phyloP scores from a whole-genome alignment of 2,888 invertebrate genomes.

The Drepanosiphum platanoidis region DNA sequence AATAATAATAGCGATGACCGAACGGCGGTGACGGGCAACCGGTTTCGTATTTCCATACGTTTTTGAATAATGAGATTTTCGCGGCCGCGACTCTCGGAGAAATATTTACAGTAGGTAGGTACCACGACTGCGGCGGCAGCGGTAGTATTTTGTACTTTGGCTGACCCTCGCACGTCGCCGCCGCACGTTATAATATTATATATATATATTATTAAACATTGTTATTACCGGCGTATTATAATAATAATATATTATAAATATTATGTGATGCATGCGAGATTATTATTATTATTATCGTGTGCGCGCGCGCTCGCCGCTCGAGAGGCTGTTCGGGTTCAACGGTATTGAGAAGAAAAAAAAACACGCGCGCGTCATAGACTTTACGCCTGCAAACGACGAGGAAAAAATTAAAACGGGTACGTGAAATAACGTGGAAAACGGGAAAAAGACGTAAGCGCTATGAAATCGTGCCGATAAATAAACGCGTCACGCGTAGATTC shows the following conservation, averaged over 20 bases:
- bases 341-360: not conserved
- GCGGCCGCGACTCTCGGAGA: conserved; percentile 20
- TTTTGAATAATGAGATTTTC: not conserved
- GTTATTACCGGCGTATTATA: not conserved
- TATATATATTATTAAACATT: not conserved
- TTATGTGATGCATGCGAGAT: too few species aligned
- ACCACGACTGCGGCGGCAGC: not conserved
- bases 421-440: too few species aligned
- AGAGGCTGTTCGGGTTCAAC: conserved; percentile 6
- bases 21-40: not conserved
- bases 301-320: not conserved
- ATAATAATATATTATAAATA: not conserved
- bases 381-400: too few species aligned
- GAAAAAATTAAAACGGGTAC: too few species aligned
- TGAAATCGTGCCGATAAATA: too few species aligned
- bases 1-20: not conserved
- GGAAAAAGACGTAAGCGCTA: too few species aligned
- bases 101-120: not conserved
- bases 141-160: not conserved
- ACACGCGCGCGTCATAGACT: not conserved
- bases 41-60: not conserved
- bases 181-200: not conserved
- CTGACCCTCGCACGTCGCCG: not conserved
- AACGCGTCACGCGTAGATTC: not conserved
- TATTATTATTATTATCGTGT: not conserved